Conservation (phyloP, 2,797 vertebrate genomes). For the Acanthiza pusilla region DNA sequence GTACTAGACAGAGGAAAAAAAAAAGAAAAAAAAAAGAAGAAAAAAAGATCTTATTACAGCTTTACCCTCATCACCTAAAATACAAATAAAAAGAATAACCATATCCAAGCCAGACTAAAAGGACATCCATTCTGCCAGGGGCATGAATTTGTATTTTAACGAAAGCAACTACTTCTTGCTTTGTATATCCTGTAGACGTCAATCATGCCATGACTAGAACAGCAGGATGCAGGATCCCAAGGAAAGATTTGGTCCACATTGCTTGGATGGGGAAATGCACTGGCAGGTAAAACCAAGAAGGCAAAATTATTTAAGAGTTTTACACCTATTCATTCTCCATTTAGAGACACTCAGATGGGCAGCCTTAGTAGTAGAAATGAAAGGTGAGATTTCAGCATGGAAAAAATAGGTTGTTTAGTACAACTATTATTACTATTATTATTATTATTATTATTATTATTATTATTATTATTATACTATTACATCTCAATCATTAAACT, state of each 20-base stretch:
- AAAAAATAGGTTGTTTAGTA: not conserved
- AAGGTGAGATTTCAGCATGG: not conserved
- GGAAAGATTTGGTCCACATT: not conserved
- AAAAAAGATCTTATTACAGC: not conserved
- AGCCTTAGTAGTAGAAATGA: not conserved
- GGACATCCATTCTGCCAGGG: not conserved
- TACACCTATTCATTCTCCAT: not conserved
- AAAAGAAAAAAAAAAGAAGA: accelerated
- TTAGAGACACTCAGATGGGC: not conserved
- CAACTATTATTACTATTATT: not conserved
- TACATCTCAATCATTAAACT: not conserved
- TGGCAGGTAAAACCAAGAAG: not conserved
- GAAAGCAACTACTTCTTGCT: not conserved
- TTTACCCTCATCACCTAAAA: not conserved
- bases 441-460: not conserved
- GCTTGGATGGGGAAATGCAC: not conserved
- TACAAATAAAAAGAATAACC: not conserved
- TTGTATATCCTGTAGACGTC: not conserved
- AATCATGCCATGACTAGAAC: not conserved
- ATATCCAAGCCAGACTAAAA: not conserved
- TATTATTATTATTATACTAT: not conserved
- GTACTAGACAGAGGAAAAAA: not conserved
- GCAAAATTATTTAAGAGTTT: not conserved
- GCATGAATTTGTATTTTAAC: not conserved
- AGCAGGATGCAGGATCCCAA: not conserved